phyloP scores from a whole-genome alignment of 2,113 vertebrate genomes.

The Sinocyclocheilus anshuiensis region DNA sequence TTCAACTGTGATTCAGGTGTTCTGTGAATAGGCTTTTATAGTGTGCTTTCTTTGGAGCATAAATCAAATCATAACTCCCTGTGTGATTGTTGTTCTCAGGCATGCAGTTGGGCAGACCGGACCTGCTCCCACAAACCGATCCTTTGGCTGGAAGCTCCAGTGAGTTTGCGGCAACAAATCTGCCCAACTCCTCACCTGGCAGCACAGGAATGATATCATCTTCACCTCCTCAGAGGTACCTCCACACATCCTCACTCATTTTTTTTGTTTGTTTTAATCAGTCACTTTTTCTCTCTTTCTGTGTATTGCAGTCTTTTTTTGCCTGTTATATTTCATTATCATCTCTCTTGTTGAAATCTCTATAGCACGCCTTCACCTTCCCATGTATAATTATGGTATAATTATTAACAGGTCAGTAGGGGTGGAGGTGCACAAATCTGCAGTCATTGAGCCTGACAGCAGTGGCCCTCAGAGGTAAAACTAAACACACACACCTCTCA shows the following conservation, averaged over 20 bases:
- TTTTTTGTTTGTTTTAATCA: neutral
- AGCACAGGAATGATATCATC: slow-evolving; percentile 72
- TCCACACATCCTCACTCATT: neutral
- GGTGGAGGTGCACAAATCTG: slow-evolving; percentile 74
- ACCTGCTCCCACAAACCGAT: slow-evolving; percentile 86
- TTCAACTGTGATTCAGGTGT: neutral
- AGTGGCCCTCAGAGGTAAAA: slow-evolving; percentile 65
- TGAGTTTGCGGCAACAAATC: slow-evolving; percentile 76
- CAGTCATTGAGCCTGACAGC: slow-evolving; percentile 69
- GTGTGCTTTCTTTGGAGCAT: neutral
- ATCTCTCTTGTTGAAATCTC: too few relatives aligned
- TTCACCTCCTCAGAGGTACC: slow-evolving; percentile 81
- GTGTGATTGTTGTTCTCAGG: slow-evolving; percentile 65
- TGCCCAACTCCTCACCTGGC: slow-evolving; percentile 80
- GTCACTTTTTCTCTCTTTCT: neutral
- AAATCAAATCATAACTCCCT: neutral
- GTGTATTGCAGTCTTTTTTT: neutral
- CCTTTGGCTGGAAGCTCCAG: slow-evolving; percentile 77
- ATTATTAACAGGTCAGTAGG: slow-evolving; percentile 69
- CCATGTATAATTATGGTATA: neutral
- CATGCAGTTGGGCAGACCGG: slow-evolving; percentile 82
- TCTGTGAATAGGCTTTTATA: neutral
- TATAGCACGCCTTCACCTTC: neutral
- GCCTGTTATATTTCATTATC: neutral
- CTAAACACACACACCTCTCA: too few relatives aligned